Conservation (phyloP, 2,113 vertebrate genomes). For the Tachysurus vachellii region DNA sequence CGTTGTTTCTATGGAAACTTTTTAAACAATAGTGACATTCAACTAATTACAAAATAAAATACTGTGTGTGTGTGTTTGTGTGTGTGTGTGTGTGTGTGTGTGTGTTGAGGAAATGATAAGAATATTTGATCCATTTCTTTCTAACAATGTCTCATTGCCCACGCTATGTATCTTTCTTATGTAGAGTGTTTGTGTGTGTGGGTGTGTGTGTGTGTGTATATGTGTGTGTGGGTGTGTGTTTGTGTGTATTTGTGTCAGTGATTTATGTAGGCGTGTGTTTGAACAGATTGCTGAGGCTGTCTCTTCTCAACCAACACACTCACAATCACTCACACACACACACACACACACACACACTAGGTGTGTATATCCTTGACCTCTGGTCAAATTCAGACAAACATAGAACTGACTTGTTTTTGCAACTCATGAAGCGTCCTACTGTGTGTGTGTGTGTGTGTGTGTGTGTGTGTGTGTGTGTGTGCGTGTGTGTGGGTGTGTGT, state of each 20-base stretch:
- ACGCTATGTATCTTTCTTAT: background rate
- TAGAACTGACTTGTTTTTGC: slow-evolving; percentile 15
- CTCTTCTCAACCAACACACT: background rate
- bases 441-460: background rate
- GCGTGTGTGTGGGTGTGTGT: slow-evolving; percentile 26
- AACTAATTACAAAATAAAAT: too few relatives aligned
- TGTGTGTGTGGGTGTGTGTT: slow-evolving; percentile 18
- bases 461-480: background rate
- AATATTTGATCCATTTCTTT: background rate
- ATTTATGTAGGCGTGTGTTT: slow-evolving; percentile 8
- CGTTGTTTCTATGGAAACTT: too few relatives aligned
- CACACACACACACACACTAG: background rate
- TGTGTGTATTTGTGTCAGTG: slow-evolving; percentile 16
- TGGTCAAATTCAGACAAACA: slow-evolving; percentile 11
- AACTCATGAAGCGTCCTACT: background rate
- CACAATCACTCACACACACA: slow-evolving; percentile 7
- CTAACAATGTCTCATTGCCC: background rate
- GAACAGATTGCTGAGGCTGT: slow-evolving; percentile 29
- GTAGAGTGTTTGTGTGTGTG: slow-evolving; percentile 20
- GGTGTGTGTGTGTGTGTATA: slow-evolving; percentile 18
- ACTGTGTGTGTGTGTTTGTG: slow-evolving; percentile 23
- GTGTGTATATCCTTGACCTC: slow-evolving; percentile 12
- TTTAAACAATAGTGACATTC: too few relatives aligned
- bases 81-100: slow-evolving; percentile 10
- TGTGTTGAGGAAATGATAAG: background rate